Evolutionary conservation across 2,797 vertebrate genomes (phyloP).

Genomic region (Megaceryle alcyon): DNA sequence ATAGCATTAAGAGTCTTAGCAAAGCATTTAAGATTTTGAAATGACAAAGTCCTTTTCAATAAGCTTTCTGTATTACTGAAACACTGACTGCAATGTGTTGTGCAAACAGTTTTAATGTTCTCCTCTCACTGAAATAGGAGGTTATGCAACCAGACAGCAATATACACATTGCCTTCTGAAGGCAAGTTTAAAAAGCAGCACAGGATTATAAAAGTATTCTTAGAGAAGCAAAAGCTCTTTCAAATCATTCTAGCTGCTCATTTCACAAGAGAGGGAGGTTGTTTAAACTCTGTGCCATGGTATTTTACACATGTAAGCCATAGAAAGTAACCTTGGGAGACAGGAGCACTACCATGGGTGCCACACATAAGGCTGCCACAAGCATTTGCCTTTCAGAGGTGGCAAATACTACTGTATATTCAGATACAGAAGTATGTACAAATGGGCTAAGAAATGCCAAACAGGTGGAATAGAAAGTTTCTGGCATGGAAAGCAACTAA

Average conservation of each 20-base stretch:
- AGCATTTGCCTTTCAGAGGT: neutral
- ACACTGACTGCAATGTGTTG: neutral
- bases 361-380: neutral
- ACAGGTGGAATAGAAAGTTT: neutral
- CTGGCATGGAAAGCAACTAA: neutral
- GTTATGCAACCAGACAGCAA: neutral
- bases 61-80: slow-evolving; percentile 17
- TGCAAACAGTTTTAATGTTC: slow-evolving; percentile 32
- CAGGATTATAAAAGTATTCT: neutral
- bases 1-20: neutral
- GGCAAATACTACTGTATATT: neutral
- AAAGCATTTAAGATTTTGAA: slow-evolving; percentile 38
- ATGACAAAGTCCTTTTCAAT: slow-evolving; percentile 1
- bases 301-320: neutral
- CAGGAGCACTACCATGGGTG: neutral
- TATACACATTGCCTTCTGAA: neutral
- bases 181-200: slow-evolving; percentile 2
- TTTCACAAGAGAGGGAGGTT: neutral
- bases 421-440: neutral
- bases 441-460: neutral
- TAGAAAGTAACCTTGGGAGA: neutral
- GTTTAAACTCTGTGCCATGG: neutral
- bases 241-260: neutral
- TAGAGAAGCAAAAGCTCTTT: slow-evolving; percentile 14
- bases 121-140: neutral